A percentile compares a stretch with the other conserved stretches of the same genome.
phyloP scores from a whole-genome alignment of 2,888 invertebrate genomes.

The Nomada fucata region DNA sequence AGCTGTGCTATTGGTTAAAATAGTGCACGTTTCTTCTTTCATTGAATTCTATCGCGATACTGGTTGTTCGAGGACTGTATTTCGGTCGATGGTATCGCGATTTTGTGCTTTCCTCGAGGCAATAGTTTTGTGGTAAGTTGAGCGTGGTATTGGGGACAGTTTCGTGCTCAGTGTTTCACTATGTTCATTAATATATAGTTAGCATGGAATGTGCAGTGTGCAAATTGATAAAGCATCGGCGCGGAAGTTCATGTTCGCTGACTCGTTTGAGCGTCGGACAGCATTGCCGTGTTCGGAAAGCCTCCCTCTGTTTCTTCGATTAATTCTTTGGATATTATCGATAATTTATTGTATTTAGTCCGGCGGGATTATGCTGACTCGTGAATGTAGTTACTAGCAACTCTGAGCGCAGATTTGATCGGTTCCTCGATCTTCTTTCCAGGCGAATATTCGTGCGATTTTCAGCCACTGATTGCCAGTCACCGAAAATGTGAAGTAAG shows the following conservation, averaged over 20 bases:
- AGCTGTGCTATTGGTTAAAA: too few species aligned
- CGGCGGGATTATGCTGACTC: constrained; percentile 44
- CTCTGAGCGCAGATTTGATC: constrained; percentile 40
- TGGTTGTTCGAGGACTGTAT: too few species aligned
- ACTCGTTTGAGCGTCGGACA: constrained; percentile 14
- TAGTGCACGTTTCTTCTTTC: too few species aligned
- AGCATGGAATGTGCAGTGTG: background rate
- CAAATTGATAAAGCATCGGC: background rate
- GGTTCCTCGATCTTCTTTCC: constrained; percentile 27
- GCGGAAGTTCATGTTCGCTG: background rate
- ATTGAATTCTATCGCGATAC: too few species aligned
- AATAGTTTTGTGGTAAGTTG: too few species aligned
- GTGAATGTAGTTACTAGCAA: constrained; percentile 52
- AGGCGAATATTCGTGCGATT: constrained; percentile 17
- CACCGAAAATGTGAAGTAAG: constrained; percentile 22
- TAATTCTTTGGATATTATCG: constrained; percentile 43
- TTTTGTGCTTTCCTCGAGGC: too few species aligned
- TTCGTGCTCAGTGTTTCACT: background rate
- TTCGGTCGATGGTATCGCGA: too few species aligned
- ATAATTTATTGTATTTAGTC: constrained; percentile 42
- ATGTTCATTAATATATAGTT: background rate
- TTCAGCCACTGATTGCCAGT: constrained; percentile 22
- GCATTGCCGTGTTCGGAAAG: constrained; percentile 15
- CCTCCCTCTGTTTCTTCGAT: constrained; percentile 22
- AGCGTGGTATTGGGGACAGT: background rate